phyloP scores from a whole-genome alignment of 2,797 vertebrate species.

The Holocentrus rufus region DNA sequence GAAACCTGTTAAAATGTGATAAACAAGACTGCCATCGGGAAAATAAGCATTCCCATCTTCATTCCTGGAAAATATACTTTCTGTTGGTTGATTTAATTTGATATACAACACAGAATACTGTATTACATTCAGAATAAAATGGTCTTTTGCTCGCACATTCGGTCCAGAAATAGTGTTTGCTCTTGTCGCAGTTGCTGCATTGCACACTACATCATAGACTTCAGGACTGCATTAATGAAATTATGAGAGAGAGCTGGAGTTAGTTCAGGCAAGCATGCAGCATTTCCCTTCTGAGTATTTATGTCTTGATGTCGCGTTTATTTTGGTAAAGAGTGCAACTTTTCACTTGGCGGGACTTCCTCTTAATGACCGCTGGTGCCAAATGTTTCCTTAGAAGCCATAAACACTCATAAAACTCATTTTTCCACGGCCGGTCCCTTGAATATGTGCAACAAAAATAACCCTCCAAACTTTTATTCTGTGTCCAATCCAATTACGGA shows the following conservation, averaged over 20 bases:
- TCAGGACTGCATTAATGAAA: slow-evolving; percentile 78
- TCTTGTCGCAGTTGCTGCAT: slow-evolving; percentile 68
- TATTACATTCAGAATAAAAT: slow-evolving; percentile 50
- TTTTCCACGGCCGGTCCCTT: slow-evolving; percentile 76
- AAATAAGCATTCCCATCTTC: neutral
- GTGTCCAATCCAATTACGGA: slow-evolving; percentile 81
- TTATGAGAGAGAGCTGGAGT: slow-evolving; percentile 77
- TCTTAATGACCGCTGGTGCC: slow-evolving; percentile 80
- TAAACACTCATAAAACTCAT: slow-evolving; percentile 77
- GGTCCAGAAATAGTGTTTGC: slow-evolving; percentile 60
- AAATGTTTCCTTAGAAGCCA: slow-evolving; percentile 81
- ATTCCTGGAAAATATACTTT: slow-evolving; percentile 1
- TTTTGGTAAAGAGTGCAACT: slow-evolving; percentile 79
- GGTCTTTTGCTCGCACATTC: slow-evolving; percentile 61
- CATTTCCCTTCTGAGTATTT: slow-evolving; percentile 75
- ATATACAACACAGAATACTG: slow-evolving; percentile 47
- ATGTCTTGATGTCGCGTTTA: slow-evolving; percentile 74
- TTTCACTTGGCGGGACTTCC: slow-evolving; percentile 78
- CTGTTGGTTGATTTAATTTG: slow-evolving; percentile 38
- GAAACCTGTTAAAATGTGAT: slow-evolving; percentile 28
- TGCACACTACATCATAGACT: slow-evolving; percentile 73
- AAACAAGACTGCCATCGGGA: neutral
- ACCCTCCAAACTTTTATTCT: slow-evolving; percentile 74
- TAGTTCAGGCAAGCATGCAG: slow-evolving; percentile 73
- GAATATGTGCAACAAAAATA: slow-evolving; percentile 79